These are phyloP conservation scores for Lumbricus terrestris DNA, from an alignment of 2,888 invertebrate species.

Conservation along the genomic window DNA sequence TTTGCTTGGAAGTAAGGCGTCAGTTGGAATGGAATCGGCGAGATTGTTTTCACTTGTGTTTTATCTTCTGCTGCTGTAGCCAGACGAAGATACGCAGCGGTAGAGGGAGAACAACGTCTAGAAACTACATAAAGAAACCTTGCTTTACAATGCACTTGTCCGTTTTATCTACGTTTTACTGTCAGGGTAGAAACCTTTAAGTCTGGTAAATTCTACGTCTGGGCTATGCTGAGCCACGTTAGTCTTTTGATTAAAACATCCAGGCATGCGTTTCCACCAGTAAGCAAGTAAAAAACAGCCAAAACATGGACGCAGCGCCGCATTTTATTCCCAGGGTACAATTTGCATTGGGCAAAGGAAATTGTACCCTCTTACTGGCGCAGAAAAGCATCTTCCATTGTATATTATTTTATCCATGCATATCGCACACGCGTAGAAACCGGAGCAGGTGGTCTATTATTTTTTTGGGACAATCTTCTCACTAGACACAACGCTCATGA, in stretches of 20 bases:
- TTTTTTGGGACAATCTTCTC: no score
- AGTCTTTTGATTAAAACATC: background rate
- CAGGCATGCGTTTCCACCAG: background rate
- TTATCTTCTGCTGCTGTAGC: background rate
- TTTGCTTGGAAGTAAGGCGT: background rate
- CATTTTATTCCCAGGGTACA: background rate
- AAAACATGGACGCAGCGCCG: no score
- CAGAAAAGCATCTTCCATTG: background rate
- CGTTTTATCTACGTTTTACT: background rate
- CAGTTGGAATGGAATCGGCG: background rate
- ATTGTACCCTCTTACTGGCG: background rate
- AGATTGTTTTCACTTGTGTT: background rate
- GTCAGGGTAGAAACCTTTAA: no score
- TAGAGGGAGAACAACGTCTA: background rate
- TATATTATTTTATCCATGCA: background rate
- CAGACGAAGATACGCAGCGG: no score
- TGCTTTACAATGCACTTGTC: background rate
- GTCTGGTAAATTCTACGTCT: background rate
- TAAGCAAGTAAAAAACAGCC: no score
- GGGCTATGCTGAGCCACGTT: background rate
- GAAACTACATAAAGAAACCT: background rate
- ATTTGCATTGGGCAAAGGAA: background rate
- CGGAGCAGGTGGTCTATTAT: no score
- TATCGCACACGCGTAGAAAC: no score
- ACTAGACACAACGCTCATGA: no score